Conservation (phyloP, 2,888 invertebrate genomes). For the Drosophila greeni region DNA sequence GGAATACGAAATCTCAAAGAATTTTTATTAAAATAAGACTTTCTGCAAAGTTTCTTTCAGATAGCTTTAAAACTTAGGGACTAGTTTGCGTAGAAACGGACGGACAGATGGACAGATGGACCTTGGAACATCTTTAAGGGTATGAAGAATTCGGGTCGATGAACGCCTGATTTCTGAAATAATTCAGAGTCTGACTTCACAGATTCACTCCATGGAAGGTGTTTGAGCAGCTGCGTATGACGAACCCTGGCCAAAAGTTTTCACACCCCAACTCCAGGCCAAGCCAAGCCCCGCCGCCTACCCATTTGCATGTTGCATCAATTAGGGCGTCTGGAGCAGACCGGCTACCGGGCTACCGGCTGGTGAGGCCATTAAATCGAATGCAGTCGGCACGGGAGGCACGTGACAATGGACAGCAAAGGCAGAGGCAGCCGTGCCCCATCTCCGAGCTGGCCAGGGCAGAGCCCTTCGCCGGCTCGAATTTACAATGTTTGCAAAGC, state of each 20-base stretch:
- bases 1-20: not conserved
- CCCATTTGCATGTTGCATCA: constrained; percentile 66
- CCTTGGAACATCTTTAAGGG: not conserved
- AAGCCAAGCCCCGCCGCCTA: not conserved
- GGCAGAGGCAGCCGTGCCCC: constrained; percentile 3
- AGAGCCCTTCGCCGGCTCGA: constrained; percentile 22
- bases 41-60: too few species aligned
- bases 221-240: constrained; percentile 42
- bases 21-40: too few species aligned
- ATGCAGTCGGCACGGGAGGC: constrained; percentile 54
- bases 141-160: not conserved
- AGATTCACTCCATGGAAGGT: constrained; percentile 18
- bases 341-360: constrained; percentile 25
- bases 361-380: constrained; percentile 52
- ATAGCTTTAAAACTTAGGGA: too few species aligned
- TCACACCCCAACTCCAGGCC: constrained; percentile 22
- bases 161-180: not conserved
- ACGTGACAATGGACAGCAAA: constrained; percentile 50
- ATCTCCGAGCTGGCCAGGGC: not conserved
- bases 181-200: constrained; percentile 10
- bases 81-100: too few species aligned
- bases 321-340: constrained; percentile 61
- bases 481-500: constrained; percentile 49
- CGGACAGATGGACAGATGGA: too few species aligned
- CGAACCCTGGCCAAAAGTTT: constrained; percentile 16